These are phyloP conservation scores for Phenacoccus solenopsis DNA, from an alignment of 1,140 invertebrate genomes.

Conservation along the genomic window DNA sequence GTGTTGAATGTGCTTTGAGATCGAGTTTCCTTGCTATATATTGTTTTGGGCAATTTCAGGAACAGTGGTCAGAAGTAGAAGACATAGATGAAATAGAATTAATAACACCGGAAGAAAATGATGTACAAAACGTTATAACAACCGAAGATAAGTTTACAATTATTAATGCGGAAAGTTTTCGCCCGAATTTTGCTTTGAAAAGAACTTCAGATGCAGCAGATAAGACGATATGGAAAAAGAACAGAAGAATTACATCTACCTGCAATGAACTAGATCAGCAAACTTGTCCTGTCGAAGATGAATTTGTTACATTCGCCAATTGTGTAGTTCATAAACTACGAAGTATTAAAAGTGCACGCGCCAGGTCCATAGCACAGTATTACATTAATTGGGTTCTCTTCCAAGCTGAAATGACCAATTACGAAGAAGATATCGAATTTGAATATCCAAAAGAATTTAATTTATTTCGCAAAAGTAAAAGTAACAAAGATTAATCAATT, in stretches of 20 bases:
- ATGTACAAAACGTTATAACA: background rate
- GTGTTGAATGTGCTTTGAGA: too few relatives aligned
- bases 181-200: background rate
- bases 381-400: background rate
- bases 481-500: too few relatives aligned
- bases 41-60: background rate
- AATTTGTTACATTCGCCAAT: background rate
- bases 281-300: background rate
- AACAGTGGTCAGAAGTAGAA: background rate
- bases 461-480: background rate
- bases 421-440: background rate
- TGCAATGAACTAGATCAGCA: background rate
- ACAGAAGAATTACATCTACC: background rate
- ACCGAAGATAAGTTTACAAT: background rate
- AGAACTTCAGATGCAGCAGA: background rate
- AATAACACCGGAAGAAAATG: background rate
- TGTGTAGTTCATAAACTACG: background rate
- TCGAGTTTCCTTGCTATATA: too few relatives aligned
- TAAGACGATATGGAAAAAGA: background rate
- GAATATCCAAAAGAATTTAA: background rate
- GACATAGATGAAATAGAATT: background rate
- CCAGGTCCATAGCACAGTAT: background rate
- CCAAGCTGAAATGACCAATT: constrained; percentile 7
- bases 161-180: background rate
- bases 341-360: background rate